Evolutionary conservation across 2,888 invertebrate species (phyloP).

Genomic region (Agrotis ipsilon): DNA sequence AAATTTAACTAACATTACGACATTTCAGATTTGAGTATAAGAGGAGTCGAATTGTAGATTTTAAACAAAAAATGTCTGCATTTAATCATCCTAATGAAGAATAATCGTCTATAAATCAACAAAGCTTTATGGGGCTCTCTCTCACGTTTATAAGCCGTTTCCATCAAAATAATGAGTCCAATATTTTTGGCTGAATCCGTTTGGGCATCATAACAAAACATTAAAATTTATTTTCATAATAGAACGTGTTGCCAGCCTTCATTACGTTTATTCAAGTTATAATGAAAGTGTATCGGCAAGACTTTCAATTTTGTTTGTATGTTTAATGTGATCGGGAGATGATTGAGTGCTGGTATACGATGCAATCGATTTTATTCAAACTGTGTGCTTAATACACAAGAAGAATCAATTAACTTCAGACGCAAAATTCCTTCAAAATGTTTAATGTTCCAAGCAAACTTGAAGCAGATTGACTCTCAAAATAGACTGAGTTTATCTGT

Average conservation of each 20-base stretch:
- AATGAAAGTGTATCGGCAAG: constrained; percentile 34
- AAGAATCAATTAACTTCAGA: constrained; percentile 19
- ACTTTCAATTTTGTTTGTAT: constrained; percentile 52
- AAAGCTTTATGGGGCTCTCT: constrained; percentile 41
- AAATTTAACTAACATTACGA: too few relatives aligned
- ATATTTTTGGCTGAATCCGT: constrained; percentile 57
- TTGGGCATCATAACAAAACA: constrained; percentile 43
- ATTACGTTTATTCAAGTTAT: constrained; percentile 40
- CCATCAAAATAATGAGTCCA: constrained; percentile 58
- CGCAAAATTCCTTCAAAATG: constrained; percentile 12
- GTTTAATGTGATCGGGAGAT: constrained; percentile 38
- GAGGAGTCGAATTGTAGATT: too few relatives aligned
- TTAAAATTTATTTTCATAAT: constrained; percentile 26
- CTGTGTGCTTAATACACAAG: constrained; percentile 15
- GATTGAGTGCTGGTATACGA: constrained; percentile 39
- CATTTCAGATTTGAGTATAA: background rate
- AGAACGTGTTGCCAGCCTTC: constrained; percentile 13
- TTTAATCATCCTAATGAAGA: constrained; percentile 44
- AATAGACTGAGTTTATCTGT: background rate
- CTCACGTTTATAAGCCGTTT: constrained; percentile 31
- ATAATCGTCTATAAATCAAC: constrained; percentile 59
- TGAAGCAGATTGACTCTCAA: background rate
- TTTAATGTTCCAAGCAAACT: constrained; percentile 1
- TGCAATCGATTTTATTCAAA: constrained; percentile 41
- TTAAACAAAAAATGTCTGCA: background rate